Evolutionary conservation across 2,888 invertebrate genomes (phyloP), one percentile per base, ranked within the genome.

Genomic region (Folsomia candida): DNA sequence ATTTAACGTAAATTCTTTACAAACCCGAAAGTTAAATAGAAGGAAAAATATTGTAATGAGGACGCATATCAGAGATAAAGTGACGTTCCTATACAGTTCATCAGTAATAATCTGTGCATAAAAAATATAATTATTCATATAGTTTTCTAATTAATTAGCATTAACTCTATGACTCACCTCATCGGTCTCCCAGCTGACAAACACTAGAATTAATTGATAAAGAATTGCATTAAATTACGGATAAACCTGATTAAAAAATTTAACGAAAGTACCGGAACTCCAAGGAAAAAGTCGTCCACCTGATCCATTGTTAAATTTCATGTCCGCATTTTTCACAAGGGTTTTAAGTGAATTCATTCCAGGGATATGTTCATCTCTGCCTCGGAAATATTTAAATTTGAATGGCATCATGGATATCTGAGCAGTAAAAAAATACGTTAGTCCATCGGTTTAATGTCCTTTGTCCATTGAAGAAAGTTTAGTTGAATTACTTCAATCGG

Each of bases 31-130:
- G 83, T 92, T 89, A 14, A 90, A 90, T 76, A 93, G 90, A 28
- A 93, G 85, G 37, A 92, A 81, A n/a, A 89, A 83, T 0, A 92
- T 92, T 80, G 91, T 91, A n/a, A 88, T 82, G 89, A 92, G 91
- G 0, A 93, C 92, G 82, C 91, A 91, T 51, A 89, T 81, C 64
- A 91, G 84, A 0, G 92, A 91, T 60, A 92, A 83, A 69, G 88
- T 86, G 64, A 93, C 86, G 83, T 92, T 92, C 74, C 91, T 85
- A 77, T 89, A 87, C 14, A 92, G 88, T 84, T 93, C 93, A 27
- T 86, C 84, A 3, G 88, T 88, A 73, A 93, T 90, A 14, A 89
- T 83, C 86, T 87, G 76, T 22, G 47, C 51, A 51, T 71, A 29
- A 37, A 26, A 51, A 58, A 61, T 37, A n/a, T n/a, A n/a, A n/a